Conservation (phyloP, 2,797 vertebrate genomes). For the Mus spretus region DNA sequence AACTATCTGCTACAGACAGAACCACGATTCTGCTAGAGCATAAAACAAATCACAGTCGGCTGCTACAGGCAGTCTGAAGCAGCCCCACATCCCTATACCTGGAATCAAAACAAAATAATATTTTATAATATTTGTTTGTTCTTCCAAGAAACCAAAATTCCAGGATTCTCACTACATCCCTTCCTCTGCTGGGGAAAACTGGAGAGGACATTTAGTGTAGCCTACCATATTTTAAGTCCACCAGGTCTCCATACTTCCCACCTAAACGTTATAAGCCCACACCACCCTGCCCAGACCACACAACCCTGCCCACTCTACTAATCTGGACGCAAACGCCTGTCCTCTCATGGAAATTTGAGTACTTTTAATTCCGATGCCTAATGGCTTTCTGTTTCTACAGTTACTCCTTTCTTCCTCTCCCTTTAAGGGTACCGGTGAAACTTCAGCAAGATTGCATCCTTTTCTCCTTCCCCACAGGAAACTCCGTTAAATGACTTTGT, state of each 20-base stretch:
- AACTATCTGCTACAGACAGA: not conserved
- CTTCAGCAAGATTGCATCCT: not conserved
- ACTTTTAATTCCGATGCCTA: not conserved
- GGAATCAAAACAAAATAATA: not conserved
- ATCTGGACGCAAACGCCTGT: not conserved
- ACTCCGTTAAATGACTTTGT: not conserved
- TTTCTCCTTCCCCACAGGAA: not conserved
- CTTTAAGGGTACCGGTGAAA: rapidly evolving
- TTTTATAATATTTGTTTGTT: not conserved
- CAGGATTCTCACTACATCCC: not conserved
- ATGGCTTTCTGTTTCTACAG: not conserved
- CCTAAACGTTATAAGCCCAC: too few relatives aligned
- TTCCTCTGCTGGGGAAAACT: not conserved
- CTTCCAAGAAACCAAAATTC: not conserved
- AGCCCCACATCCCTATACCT: not conserved
- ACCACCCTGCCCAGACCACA: too few relatives aligned
- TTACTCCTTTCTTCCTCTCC: not conserved
- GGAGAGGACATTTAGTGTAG: too few relatives aligned
- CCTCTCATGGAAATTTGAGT: not conserved
- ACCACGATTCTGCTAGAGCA: not conserved
- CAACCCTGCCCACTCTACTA: too few relatives aligned
- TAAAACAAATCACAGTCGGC: not conserved
- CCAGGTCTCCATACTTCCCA: too few relatives aligned
- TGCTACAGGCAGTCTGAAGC: not conserved
- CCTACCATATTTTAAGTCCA: not conserved